These are phyloP conservation scores for Argyresthia goedartella DNA, from an alignment of 2,888 invertebrate genomes.

Conservation along the genomic window DNA sequence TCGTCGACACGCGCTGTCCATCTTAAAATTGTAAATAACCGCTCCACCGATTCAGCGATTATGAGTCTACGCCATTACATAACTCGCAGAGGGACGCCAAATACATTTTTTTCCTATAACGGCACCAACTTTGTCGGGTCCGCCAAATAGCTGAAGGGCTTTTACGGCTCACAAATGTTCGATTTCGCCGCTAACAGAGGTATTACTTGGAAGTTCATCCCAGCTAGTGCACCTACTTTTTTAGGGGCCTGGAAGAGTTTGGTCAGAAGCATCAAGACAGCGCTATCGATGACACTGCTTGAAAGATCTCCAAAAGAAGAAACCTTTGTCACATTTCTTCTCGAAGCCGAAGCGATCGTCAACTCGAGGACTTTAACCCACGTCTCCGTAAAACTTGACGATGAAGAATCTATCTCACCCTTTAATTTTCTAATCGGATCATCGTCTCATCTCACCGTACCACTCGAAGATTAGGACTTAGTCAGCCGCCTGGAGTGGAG, in stretches of 20 bases:
- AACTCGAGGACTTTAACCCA: conserved; percentile 6
- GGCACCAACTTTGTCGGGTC: conserved; percentile 16
- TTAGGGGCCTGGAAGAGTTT: conserved; percentile 13
- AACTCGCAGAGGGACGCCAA: conserved; percentile 13
- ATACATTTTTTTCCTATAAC: conserved; percentile 10
- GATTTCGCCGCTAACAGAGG: conserved; percentile 3
- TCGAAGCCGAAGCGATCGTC: conserved; percentile 7
- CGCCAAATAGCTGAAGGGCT: conserved; percentile 7
- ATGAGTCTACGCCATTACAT: conserved; percentile 13
- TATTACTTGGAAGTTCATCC: conserved; percentile 9
- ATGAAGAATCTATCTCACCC: background rate
- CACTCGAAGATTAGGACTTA: conserved; percentile 8
- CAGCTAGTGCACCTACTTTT: conserved; percentile 10
- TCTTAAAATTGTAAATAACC: conserved; percentile 10
- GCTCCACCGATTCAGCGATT: conserved; percentile 9
- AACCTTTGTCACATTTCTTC: conserved; percentile 1
- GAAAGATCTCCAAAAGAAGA: conserved; percentile 9
- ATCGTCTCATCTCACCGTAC: background rate
- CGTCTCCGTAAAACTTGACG: background rate
- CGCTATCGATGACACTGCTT: conserved; percentile 6
- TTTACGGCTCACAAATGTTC: conserved; percentile 3
- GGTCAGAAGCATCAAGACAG: conserved; percentile 8
- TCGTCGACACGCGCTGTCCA: conserved; percentile 9
- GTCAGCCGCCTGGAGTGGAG: conserved; percentile 16
- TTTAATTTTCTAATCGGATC: background rate